Evolutionary conservation across 2,888 invertebrate genomes (phyloP).

Genomic region (Hypselothyrea guttata): DNA sequence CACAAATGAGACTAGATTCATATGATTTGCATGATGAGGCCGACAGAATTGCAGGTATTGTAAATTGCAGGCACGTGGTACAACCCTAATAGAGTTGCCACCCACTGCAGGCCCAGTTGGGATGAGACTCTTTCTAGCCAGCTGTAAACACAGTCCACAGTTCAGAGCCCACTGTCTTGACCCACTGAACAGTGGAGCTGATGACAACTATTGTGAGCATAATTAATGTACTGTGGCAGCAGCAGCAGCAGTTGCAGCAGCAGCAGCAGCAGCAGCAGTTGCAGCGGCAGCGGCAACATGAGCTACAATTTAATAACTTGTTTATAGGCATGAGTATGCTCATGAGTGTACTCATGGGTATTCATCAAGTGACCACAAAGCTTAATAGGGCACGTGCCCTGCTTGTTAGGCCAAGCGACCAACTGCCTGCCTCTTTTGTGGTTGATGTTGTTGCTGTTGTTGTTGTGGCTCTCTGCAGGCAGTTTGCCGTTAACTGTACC

Average conservation of each 20-base stretch:
- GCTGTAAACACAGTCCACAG: neutral
- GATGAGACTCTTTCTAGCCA: too few species aligned
- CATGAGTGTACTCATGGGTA: slow-evolving; percentile 35
- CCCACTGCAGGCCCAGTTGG: too few species aligned
- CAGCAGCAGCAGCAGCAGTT: slow-evolving; percentile 9
- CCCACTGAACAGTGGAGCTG: slow-evolving; percentile 47
- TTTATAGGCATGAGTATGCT: slow-evolving; percentile 31
- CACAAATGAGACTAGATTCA: too few species aligned
- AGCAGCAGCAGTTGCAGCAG: slow-evolving; percentile 12
- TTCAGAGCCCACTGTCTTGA: slow-evolving; percentile 40
- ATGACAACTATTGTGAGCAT: slow-evolving; percentile 61
- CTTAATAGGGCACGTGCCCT: slow-evolving; percentile 70
- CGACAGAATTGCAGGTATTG: too few species aligned
- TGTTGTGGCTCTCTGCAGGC: slow-evolving; percentile 54
- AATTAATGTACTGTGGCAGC: slow-evolving; percentile 64
- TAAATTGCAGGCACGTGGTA: too few species aligned
- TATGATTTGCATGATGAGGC: too few species aligned
- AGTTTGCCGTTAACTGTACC: slow-evolving; percentile 70
- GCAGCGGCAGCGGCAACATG: neutral
- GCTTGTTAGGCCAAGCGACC: slow-evolving; percentile 60
- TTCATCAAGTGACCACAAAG: slow-evolving; percentile 62
- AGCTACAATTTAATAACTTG: slow-evolving; percentile 47
- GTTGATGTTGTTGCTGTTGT: slow-evolving; percentile 16
- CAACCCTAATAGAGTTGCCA: too few species aligned
- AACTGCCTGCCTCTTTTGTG: slow-evolving; percentile 37